phyloP scores from a whole-genome alignment of 2,113 vertebrate genomes.

The Toxotes jaculatrix region DNA sequence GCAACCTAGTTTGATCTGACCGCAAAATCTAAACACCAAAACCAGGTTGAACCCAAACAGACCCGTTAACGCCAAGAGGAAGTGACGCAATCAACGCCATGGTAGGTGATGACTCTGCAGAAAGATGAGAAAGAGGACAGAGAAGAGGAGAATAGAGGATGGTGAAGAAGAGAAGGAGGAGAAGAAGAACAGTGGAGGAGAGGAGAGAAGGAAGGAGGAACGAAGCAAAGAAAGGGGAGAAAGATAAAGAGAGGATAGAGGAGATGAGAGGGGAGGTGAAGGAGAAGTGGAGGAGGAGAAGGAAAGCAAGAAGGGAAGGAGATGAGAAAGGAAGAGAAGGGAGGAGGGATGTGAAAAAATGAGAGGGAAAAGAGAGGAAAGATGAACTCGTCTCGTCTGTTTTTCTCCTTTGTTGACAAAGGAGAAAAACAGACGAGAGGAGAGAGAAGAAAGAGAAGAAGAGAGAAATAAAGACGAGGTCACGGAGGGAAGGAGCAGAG shows the following conservation, averaged over 20 bases:
- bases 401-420: too few relatives aligned
- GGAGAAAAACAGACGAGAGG: too few relatives aligned
- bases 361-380: background rate
- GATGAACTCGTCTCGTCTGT: too few relatives aligned
- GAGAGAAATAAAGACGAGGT: background rate
- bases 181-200: background rate
- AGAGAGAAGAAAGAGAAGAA: background rate
- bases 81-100: conserved; percentile 18
- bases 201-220: too few relatives aligned
- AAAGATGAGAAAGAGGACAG: background rate
- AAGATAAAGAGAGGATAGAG: too few relatives aligned
- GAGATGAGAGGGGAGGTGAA: background rate
- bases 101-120: background rate
- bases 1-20: conserved; percentile 63
- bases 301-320: background rate
- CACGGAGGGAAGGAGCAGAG: too few relatives aligned
- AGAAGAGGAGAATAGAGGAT: background rate
- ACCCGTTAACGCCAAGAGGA: background rate
- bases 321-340: background rate
- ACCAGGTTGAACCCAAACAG: background rate
- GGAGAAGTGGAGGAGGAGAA: background rate
- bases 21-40: conserved; percentile 50
- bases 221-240: background rate
- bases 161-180: background rate
- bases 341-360: too few relatives aligned